phyloP scores from a whole-genome alignment of 2,797 vertebrate species.

The Synanceia verrucosa region DNA sequence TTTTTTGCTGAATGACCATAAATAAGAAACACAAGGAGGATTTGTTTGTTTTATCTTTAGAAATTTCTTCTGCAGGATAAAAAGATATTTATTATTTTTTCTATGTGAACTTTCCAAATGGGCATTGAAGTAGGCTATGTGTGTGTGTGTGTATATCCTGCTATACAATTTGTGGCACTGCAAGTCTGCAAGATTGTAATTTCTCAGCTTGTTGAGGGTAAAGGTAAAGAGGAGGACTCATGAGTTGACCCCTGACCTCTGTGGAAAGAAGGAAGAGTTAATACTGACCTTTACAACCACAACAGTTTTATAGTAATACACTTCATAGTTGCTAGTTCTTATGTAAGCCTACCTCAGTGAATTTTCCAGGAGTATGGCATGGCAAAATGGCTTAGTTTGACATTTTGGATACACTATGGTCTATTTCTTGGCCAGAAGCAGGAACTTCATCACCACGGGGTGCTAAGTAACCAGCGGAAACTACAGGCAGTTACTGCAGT shows the following conservation, averaged over 20 bases:
- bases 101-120: conserved; percentile 41
- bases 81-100: conserved; percentile 51
- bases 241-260: conserved; percentile 75
- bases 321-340: conserved; percentile 17
- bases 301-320: conserved; percentile 12
- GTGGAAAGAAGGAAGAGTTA: conserved; percentile 44
- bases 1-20: conserved; percentile 64
- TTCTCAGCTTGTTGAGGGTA: conserved; percentile 1
- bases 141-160: conserved; percentile 15
- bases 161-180: neutral
- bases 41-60: conserved; percentile 46
- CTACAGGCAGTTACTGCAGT: neutral
- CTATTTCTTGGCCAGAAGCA: neutral
- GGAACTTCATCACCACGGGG: neutral
- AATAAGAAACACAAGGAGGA: conserved; percentile 30
- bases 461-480: neutral
- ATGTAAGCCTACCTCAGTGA: conserved; percentile 49
- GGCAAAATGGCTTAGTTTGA: conserved; percentile 21
- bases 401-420: conserved; percentile 5
- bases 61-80: conserved; percentile 53
- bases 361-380: conserved; percentile 5
- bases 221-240: conserved; percentile 49
- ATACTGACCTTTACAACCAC: conserved; percentile 2
- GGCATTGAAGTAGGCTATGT: conserved; percentile 19
- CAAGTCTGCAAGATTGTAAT: conserved; percentile 1